Percentiles rank a stretch among this genome's conserved stretches.
Evolutionary conservation across 2,113 vertebrate genomes (phyloP).

Genomic region (Puffinus mauretanicus): DNA sequence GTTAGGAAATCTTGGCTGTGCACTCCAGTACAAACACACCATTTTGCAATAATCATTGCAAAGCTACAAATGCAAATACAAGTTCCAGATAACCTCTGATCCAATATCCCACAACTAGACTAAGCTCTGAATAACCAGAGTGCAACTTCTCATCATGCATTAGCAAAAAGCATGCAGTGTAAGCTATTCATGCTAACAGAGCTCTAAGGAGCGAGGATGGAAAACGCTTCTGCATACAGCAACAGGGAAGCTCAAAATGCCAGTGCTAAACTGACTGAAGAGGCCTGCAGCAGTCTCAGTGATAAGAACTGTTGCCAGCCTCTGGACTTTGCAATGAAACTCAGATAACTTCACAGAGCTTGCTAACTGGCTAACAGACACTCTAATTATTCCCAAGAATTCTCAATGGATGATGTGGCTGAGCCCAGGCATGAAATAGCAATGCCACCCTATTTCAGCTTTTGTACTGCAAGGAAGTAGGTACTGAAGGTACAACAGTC

Average conservation of each 20-base stretch:
- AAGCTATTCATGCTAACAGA: not conserved
- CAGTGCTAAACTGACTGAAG: not conserved
- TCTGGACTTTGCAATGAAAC: not conserved
- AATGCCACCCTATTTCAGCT: not conserved
- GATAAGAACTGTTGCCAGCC: not conserved
- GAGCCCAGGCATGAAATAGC: not conserved
- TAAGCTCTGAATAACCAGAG: not conserved
- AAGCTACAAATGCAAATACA: constrained; percentile 1
- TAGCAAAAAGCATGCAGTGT: not conserved
- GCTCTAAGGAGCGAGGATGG: not conserved
- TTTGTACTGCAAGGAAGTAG: not conserved
- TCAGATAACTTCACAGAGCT: not conserved
- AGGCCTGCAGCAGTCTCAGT: not conserved
- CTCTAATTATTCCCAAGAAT: not conserved
- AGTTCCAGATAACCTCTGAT: not conserved
- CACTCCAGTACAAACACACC: not conserved
- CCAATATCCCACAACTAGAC: not conserved
- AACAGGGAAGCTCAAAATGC: not conserved
- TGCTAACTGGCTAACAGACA: not conserved
- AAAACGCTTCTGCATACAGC: not conserved
- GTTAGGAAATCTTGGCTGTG: not conserved
- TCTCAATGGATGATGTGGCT: not conserved
- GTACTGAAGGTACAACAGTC: not conserved
- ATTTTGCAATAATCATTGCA: constrained; percentile 14
- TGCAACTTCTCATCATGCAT: not conserved